These are phyloP conservation scores for Chaetogeoica ovagalla DNA, from an alignment of 2,888 invertebrate genomes.

Conservation along the genomic window DNA sequence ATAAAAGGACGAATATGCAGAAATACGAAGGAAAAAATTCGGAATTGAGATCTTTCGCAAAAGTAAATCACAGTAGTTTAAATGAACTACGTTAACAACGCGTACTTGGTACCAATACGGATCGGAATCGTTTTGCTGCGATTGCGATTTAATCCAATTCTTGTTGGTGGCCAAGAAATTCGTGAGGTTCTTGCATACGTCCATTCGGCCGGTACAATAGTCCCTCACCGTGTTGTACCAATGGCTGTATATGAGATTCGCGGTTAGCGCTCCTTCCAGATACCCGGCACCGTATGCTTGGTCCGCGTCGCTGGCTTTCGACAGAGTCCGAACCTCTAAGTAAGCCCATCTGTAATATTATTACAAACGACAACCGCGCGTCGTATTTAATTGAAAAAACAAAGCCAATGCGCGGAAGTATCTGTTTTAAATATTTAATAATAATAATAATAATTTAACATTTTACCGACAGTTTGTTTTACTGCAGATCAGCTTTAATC, in stretches of 20 bases:
- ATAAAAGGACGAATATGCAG: too few relatives aligned
- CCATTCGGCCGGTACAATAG: conserved; percentile 63
- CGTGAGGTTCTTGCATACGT: conserved; percentile 69
- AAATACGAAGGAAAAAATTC: too few relatives aligned
- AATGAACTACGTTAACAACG: conserved; percentile 29
- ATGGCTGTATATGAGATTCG: conserved; percentile 76
- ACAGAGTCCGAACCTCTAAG: conserved; percentile 20
- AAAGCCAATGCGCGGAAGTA: too few relatives aligned
- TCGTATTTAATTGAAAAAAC: too few relatives aligned
- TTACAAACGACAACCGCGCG: background rate
- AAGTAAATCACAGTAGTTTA: too few relatives aligned
- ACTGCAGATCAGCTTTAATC: too few relatives aligned
- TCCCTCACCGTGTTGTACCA: conserved; percentile 71
- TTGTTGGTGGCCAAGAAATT: conserved; percentile 69
- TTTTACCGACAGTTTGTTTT: too few relatives aligned
- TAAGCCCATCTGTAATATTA: conserved; percentile 21
- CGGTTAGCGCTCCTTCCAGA: conserved; percentile 79
- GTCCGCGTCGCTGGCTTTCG: conserved; percentile 19
- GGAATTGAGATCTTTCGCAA: too few relatives aligned
- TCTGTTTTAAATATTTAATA: too few relatives aligned
- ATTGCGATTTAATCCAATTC: conserved; percentile 64
- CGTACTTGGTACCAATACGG: conserved; percentile 82
- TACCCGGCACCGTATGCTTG: conserved; percentile 87
- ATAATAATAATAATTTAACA: too few relatives aligned
- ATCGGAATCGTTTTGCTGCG: conserved; percentile 60